Evolutionary conservation across 2,888 invertebrate genomes (phyloP), one percentile per base, ranked within the genome.

Genomic region (Troilus luridus): DNA sequence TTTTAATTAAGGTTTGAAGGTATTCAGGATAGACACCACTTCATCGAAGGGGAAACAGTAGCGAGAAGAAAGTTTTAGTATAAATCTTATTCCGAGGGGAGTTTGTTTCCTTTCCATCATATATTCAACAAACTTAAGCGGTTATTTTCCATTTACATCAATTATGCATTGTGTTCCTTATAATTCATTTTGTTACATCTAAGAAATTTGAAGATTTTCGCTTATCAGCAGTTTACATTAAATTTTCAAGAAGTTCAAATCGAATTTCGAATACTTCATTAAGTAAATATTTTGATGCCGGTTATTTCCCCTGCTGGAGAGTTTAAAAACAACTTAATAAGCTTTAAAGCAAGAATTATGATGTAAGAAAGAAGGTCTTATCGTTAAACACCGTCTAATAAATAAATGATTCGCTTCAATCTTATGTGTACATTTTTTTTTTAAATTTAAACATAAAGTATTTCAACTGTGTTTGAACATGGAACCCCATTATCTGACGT

Each of bases 71-170:
- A 85, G 85, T 85, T 85, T 11, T 21, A 56, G 56, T 85, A 58
- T 85, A 56, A 85, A 85, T 85, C 85, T 56, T 85, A 85, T 85
- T 85, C 56, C n/a, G n/a, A 21, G 85, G 56, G 85, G 85, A 85
- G 85, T 85, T 85, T 85, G 85, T 85, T 85, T 54, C 54, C 85
- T 85, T 58, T 85, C n/a, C 85, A 85, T 85, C 85, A 12, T 56
- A 85, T 85, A 85, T 85, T 85, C 85, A 85, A 56, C 85, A 85
- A 85, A 85, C 85, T 85, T 85, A 85, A 85, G n/a, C 85, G 54
- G 85, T 85, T 85, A 85, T 85, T 85, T 85, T 85, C 56, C 85
- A 85, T 85, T 56, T 85, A 85, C 85, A 85, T 85, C 56, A 85
- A 85, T 85, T 85, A 85, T 85, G 58, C 85, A 85, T n/a, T 11